Percentiles rank a stretch among this genome's conserved stretches.
Conservation (phyloP, 1,140 invertebrate genomes). For the Sweltsa coloradensis region DNA sequence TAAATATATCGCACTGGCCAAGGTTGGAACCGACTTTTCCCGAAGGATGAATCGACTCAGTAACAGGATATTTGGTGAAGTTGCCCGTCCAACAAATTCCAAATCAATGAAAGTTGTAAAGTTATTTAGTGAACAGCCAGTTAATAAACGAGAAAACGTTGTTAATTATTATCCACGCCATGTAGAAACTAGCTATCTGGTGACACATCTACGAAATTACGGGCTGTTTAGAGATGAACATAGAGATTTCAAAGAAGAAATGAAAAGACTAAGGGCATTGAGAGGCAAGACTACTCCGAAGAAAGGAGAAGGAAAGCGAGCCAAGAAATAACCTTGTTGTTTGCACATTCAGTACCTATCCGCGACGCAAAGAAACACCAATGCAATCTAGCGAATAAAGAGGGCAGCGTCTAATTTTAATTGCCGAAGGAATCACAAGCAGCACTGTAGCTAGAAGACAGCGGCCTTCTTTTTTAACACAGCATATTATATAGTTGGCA, state of each 20-base stretch:
- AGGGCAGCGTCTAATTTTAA: too few species aligned
- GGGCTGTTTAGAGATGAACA: conserved; percentile 83
- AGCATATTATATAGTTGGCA: too few species aligned
- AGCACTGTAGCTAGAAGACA: too few species aligned
- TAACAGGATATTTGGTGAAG: conserved; percentile 83
- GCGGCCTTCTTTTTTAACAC: too few species aligned
- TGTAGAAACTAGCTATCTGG: conserved; percentile 56
- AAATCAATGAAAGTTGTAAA: conserved; percentile 65
- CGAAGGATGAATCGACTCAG: conserved; percentile 74
- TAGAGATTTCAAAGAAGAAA: conserved; percentile 84
- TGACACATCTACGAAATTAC: conserved; percentile 57
- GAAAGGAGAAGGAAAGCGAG: conserved; percentile 10
- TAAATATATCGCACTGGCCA: conserved; percentile 57
- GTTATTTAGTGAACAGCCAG: conserved; percentile 60
- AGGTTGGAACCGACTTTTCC: conserved; percentile 63
- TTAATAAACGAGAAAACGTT: conserved; percentile 58
- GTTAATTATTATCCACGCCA: conserved; percentile 80
- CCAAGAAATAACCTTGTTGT: too few species aligned
- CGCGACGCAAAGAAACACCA: too few species aligned
- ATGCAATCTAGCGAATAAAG: too few species aligned
- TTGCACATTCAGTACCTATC: too few species aligned
- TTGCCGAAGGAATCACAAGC: too few species aligned
- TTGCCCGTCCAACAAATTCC: conserved; percentile 53
- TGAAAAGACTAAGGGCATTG: conserved; percentile 57
- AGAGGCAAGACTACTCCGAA: conserved; percentile 48